Conservation (phyloP, 2,113 vertebrate genomes). For the Corydoras maculifer region DNA sequence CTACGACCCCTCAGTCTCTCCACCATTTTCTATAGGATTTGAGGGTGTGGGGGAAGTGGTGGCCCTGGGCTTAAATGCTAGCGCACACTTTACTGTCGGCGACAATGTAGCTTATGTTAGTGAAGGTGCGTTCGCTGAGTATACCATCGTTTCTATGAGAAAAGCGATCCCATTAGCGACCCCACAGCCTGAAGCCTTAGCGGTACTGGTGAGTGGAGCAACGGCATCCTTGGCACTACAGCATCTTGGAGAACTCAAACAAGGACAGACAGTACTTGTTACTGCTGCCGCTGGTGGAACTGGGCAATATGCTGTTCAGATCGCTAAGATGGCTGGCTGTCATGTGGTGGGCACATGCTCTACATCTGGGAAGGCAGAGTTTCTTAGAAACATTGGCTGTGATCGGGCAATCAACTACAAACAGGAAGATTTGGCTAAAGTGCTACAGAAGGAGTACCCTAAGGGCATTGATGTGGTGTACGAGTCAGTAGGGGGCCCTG, state of each 20-base stretch:
- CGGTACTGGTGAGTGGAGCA: constrained; percentile 77
- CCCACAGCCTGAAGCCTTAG: constrained; percentile 73
- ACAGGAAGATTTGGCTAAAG: constrained; percentile 63
- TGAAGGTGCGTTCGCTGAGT: constrained; percentile 83
- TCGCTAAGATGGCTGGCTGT: constrained; percentile 81
- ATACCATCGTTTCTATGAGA: constrained; percentile 72
- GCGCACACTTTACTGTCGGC: constrained; percentile 71
- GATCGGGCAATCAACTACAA: constrained; percentile 82
- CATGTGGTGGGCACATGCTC: constrained; percentile 89
- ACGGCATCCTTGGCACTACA: constrained; percentile 83
- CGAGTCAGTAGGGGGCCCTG: constrained; percentile 81
- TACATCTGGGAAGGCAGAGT: constrained; percentile 75
- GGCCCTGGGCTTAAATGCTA: constrained; percentile 81
- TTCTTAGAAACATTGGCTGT: constrained; percentile 83
- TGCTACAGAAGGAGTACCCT: constrained; percentile 74
- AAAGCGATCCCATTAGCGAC: constrained; percentile 66
- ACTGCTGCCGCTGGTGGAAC: constrained; percentile 85
- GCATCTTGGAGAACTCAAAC: constrained; percentile 72
- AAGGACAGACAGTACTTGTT: constrained; percentile 80
- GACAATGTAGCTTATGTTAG: constrained; percentile 78
- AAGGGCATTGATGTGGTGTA: constrained; percentile 82
- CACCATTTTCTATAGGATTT: constrained; percentile 82
- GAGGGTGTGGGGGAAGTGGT: constrained; percentile 88
- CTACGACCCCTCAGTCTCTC: constrained; percentile 72
- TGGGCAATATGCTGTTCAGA: constrained; percentile 86